Evolutionary conservation across 2,797 vertebrate genomes (phyloP).

Genomic region (Hippopotamyrus pictus): DNA sequence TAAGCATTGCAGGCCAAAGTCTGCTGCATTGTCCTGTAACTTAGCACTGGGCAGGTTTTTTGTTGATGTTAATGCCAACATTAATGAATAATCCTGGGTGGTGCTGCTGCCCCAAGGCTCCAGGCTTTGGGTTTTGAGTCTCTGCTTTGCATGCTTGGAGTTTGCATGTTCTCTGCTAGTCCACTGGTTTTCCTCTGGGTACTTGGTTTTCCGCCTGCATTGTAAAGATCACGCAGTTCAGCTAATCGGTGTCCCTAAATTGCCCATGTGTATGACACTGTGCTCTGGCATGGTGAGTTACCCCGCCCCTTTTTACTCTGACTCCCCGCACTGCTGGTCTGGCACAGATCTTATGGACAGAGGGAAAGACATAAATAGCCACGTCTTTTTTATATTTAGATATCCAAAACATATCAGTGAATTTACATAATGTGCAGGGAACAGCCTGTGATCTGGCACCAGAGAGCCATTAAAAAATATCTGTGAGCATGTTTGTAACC

Average conservation of each 20-base stretch:
- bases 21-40: not conserved
- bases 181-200: not conserved
- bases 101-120: not conserved
- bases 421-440: slow-evolving; percentile 43
- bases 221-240: not conserved
- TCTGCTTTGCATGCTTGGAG: not conserved
- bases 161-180: not conserved
- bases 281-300: not conserved
- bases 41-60: not conserved
- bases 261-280: not conserved
- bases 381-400: not conserved
- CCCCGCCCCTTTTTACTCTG: not conserved
- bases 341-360: not conserved
- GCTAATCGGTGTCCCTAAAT: not conserved
- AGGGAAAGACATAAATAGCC: not conserved
- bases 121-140: not conserved
- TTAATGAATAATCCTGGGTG: not conserved
- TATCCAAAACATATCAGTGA: slow-evolving; percentile 31
- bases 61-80: not conserved
- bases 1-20: not conserved
- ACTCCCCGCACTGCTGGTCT: not conserved
- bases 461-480: slow-evolving; percentile 25
- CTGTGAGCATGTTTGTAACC: not conserved
- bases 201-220: not conserved
- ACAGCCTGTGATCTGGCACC: slow-evolving; percentile 37